Evolutionary conservation across 2,888 invertebrate genomes (phyloP).

Genomic region (Criorhina ranunculi): DNA sequence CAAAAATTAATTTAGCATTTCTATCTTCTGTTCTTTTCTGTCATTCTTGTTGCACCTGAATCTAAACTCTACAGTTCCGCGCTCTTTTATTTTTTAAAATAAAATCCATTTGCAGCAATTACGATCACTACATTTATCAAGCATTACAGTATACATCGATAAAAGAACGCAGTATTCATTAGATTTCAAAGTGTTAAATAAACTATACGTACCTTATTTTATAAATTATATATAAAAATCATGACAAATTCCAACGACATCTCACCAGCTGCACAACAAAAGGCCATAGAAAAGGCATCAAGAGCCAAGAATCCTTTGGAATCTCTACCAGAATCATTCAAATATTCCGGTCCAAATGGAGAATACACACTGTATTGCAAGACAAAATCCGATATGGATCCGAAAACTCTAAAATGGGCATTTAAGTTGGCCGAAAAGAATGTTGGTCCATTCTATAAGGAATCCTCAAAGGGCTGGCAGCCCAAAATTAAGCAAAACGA

Average conservation of each 20-base stretch:
- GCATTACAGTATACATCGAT: not conserved
- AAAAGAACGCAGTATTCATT: not conserved
- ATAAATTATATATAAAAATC: conserved; percentile 34
- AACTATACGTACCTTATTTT: not conserved
- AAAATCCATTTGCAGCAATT: conserved; percentile 13
- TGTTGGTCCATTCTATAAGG: conserved; percentile 82
- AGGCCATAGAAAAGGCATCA: conserved; percentile 82
- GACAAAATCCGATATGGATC: conserved; percentile 81
- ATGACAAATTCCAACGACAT: conserved; percentile 80
- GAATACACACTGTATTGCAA: conserved; percentile 81
- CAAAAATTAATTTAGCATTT: no score
- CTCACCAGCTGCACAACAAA: conserved; percentile 81
- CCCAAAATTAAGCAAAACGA: conserved; percentile 87
- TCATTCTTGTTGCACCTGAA: no score
- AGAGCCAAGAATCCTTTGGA: conserved; percentile 82
- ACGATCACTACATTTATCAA: conserved; percentile 1
- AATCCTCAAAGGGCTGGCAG: conserved; percentile 87
- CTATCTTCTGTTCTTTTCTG: no score
- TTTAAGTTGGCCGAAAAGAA: conserved; percentile 84
- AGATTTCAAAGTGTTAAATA: not conserved
- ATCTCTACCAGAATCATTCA: conserved; percentile 78
- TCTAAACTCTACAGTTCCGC: not conserved
- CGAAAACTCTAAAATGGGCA: conserved; percentile 83
- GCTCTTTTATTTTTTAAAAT: conserved; percentile 28
- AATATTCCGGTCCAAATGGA: conserved; percentile 78